Percentiles rank a stretch among this genome's conserved stretches.
Evolutionary conservation across 2,888 invertebrate species (phyloP).

Genomic region (Axea sp.): DNA sequence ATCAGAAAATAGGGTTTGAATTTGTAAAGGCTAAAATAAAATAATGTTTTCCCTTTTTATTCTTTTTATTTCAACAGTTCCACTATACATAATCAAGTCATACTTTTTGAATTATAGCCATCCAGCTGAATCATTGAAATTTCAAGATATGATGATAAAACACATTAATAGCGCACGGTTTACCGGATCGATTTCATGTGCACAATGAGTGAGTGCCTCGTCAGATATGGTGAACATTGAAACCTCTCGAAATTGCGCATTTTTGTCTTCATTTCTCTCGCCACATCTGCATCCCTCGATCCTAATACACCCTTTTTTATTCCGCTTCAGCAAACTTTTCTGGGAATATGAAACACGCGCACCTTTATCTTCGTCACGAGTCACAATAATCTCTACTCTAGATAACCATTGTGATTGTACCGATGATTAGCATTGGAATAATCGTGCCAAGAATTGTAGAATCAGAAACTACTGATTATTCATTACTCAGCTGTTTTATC

Average conservation of each 20-base stretch:
- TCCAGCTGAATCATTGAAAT: no score
- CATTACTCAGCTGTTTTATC: no score
- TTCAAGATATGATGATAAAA: no score
- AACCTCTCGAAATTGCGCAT: constrained; percentile 1
- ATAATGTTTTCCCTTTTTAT: no score
- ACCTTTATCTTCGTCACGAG: constrained; percentile 67
- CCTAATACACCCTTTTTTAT: constrained; percentile 47
- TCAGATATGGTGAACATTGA: constrained; percentile 43
- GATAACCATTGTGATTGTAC: no score
- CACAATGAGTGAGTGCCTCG: constrained; percentile 33
- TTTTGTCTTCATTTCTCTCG: constrained; percentile 19
- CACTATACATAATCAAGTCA: no score
- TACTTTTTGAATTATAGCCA: no score
- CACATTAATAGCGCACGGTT: no score
- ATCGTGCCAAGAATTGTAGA: neutral
- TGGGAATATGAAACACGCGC: constrained; percentile 67
- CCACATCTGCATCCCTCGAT: constrained; percentile 54
- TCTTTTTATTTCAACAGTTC: no score
- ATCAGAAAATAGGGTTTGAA: no score
- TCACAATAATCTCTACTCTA: constrained; percentile 65
- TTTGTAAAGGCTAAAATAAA: no score
- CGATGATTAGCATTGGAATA: constrained; percentile 20
- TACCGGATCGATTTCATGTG: constrained; percentile 45
- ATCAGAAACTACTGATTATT: neutral
- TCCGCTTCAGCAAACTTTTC: constrained; percentile 48